Evolutionary conservation across 53 echinoderm and acorn worm species (phyloP).

Genomic region (Holothuria leucospilota): DNA sequence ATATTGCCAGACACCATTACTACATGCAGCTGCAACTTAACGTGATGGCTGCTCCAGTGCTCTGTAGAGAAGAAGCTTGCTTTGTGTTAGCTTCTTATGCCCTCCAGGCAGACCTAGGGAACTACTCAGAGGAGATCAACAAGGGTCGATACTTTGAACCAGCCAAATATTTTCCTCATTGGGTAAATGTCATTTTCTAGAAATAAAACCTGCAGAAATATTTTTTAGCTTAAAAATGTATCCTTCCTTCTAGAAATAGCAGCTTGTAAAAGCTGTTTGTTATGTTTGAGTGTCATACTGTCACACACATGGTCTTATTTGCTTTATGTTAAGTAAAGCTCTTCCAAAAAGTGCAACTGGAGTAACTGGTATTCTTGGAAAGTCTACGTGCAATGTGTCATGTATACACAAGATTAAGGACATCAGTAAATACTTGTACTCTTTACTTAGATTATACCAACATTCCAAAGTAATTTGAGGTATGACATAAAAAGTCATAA

Average conservation of each 20-base stretch:
- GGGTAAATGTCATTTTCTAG: conserved; percentile 69
- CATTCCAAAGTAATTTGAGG: background rate
- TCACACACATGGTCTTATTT: too few species aligned
- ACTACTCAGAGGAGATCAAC: conserved; percentile 87
- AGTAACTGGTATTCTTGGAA: too few species aligned
- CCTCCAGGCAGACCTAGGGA: conserved; percentile 95
- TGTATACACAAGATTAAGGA: background rate
- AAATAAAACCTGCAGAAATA: background rate
- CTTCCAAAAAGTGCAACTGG: too few species aligned
- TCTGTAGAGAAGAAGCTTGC: conserved; percentile 93
- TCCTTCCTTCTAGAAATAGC: background rate
- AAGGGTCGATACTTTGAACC: conserved; percentile 92
- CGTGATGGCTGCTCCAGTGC: conserved; percentile 91
- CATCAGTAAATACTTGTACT: background rate
- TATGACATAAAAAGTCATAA: background rate
- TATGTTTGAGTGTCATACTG: too few species aligned
- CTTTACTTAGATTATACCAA: background rate
- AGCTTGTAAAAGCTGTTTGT: background rate
- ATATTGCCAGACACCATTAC: conserved; percentile 91
- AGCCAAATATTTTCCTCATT: conserved; percentile 92
- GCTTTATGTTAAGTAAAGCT: too few species aligned
- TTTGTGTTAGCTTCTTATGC: conserved; percentile 96
- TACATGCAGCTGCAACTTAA: conserved; percentile 96
- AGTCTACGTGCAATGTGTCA: too few species aligned
- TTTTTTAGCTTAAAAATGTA: background rate